Base-by-base conservation (phyloP, 2,888 invertebrate species). In the Coelinius sp. region DNA sequence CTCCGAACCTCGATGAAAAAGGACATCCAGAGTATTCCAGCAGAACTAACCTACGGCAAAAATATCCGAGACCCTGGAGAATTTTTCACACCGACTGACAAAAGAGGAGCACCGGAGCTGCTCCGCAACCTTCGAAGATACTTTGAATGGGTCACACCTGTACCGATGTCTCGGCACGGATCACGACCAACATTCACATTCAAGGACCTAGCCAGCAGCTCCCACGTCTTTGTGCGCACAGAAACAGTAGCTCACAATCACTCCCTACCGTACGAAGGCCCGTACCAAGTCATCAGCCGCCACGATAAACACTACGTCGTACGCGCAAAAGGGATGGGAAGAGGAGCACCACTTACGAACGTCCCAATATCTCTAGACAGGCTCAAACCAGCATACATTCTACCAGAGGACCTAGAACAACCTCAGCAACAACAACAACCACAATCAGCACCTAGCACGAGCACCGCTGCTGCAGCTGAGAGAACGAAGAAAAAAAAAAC, bases 21-120 rank as follows among this genome's bases (percentile, higher is more conserved):
- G 0, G 85, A 85, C 17, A 73, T 86, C 8, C 17, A 56, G 10
- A 49, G 76, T 1, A 76, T 81, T 0, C 24, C 79, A 1, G 80
- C 80, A 0, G 80, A 82, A 59, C 52, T 81, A 0, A 76, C 78
- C 1, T 82, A 80, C 62, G 79, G 80, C 4, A 78, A 41, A 41
- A 41, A 41, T 8, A 2, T 22, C 10, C 22, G 22, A 2, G 22
- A 1, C 22, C 52, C 52, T 24, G 52, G 52, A 52, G 20, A 52
- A 52, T 52, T 52, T 22, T 52, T 52, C 52, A 22, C 52, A 10
- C 52, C 52, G 12, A 52, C 22, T 1, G 52, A 52, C 22, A 25
- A 25, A 6, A 52, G 12, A 20, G 22, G 52, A 10, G 52, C 52
- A 22, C 24, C 52, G 0, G 22, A 52, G 10, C 22, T 52, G 2